Conservation (phyloP, 2,888 invertebrate genomes). For the Ellobium chinense region DNA sequence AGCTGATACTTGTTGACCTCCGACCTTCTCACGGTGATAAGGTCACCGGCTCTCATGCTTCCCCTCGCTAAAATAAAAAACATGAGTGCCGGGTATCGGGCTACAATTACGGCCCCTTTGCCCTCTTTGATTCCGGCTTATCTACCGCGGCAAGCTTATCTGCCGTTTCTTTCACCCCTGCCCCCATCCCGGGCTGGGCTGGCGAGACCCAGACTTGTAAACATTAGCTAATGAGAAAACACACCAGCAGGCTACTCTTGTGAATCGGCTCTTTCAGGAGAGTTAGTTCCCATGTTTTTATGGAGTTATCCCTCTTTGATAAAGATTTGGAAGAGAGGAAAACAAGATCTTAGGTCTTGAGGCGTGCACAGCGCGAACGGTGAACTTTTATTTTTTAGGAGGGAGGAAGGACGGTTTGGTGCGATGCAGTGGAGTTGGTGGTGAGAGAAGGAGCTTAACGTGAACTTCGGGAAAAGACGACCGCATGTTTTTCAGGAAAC, state of each 20-base stretch:
- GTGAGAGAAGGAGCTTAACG: no score
- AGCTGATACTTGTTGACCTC: slow-evolving; percentile 47
- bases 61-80: slow-evolving; percentile 42
- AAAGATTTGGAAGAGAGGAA: background rate
- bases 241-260: background rate
- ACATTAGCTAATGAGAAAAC: slow-evolving; percentile 43
- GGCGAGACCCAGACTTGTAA: slow-evolving; percentile 28
- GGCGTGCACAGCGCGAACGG: background rate
- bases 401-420: background rate
- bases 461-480: no score
- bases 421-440: background rate
- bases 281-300: background rate
- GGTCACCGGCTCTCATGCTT: slow-evolving; percentile 32
- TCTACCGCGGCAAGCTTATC: slow-evolving; percentile 30
- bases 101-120: slow-evolving; percentile 41
- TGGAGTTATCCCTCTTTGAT: slow-evolving; percentile 21
- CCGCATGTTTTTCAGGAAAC: no score
- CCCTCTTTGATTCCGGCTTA: slow-evolving; percentile 27
- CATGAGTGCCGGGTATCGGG: slow-evolving; percentile 22
- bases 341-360: background rate
- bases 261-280: slow-evolving; percentile 20
- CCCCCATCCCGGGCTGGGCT: slow-evolving; percentile 3
- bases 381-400: no score
- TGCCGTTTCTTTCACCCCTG: background rate
- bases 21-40: slow-evolving; percentile 47